Percentiles rank a stretch among this genome's conserved stretches.
Evolutionary conservation across 92 coral and sea anemone genomes (phyloP).

Genomic region (Muricea muricata): DNA sequence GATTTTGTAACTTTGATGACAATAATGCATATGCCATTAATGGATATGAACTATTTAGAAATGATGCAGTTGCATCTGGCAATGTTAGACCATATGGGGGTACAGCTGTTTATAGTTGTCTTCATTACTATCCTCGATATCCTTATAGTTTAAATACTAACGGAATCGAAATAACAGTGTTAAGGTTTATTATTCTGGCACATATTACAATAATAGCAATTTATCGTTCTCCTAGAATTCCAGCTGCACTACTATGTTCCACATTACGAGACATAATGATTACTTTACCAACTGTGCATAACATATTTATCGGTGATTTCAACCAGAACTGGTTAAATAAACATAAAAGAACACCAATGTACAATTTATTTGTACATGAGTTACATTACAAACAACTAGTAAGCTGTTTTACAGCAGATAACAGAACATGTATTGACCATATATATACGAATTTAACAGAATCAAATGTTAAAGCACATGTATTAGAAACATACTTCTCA

Average conservation of each 20-base stretch:
- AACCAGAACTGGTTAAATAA: constrained; percentile 58
- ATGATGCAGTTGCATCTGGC: not conserved
- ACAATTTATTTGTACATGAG: constrained; percentile 42
- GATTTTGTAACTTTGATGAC: not conserved
- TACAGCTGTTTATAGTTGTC: constrained; percentile 38
- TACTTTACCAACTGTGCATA: constrained; percentile 27
- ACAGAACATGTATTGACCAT: constrained; percentile 60
- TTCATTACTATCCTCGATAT: constrained; percentile 37
- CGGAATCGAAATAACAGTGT: constrained; percentile 31
- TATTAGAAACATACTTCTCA: too few relatives aligned
- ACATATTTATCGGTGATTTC: constrained; percentile 56
- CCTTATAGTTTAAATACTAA: constrained; percentile 30
- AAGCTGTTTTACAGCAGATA: constrained; percentile 57
- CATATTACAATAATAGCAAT: not conserved
- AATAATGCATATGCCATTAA: constrained; percentile 15
- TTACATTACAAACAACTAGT: constrained; percentile 52
- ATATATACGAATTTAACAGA: constrained; percentile 59
- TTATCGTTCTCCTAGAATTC: not conserved
- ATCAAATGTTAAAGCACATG: too few relatives aligned
- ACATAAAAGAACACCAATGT: constrained; percentile 46
- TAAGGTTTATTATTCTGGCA: not conserved
- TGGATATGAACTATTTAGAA: constrained; percentile 29
- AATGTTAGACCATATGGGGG: constrained; percentile 39
- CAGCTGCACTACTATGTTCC: constrained; percentile 30
- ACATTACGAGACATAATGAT: constrained; percentile 23